Conservation (phyloP, 2,888 invertebrate species). For the Dynastes maya region DNA sequence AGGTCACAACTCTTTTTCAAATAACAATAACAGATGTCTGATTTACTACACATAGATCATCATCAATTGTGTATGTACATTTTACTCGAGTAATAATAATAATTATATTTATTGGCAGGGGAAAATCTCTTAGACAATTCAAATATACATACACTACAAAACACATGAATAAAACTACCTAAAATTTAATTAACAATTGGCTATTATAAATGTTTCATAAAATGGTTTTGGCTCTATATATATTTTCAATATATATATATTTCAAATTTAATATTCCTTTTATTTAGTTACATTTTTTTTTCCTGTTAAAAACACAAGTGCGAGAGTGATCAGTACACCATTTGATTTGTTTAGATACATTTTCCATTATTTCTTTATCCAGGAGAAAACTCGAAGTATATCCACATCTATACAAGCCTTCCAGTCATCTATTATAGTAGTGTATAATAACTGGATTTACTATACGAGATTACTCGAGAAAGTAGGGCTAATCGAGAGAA, state of each 20-base stretch:
- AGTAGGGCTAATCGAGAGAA: conserved; percentile 44
- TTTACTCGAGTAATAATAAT: conserved; percentile 52
- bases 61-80: conserved; percentile 69
- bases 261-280: conserved; percentile 57
- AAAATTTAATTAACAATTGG: conserved; percentile 69
- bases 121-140: conserved; percentile 62
- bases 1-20: conserved; percentile 70
- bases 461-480: conserved; percentile 61
- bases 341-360: conserved; percentile 30
- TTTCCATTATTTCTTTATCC: conserved; percentile 57
- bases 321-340: conserved; percentile 57
- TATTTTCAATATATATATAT: conserved; percentile 47
- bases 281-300: conserved; percentile 17
- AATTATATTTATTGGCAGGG: conserved; percentile 65
- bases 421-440: conserved; percentile 50
- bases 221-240: conserved; percentile 55
- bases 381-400: conserved; percentile 61
- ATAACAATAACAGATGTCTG: conserved; percentile 70
- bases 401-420: conserved; percentile 67
- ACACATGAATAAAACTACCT: conserved; percentile 70
- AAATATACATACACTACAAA: conserved; percentile 70
- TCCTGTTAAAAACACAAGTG: conserved; percentile 66
- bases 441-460: conserved; percentile 58
- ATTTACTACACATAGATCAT: conserved; percentile 69
- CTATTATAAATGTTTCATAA: conserved; percentile 60